Evolutionary conservation across 1,140 invertebrate species (phyloP).

Genomic region (Sarcophaga bullata): DNA sequence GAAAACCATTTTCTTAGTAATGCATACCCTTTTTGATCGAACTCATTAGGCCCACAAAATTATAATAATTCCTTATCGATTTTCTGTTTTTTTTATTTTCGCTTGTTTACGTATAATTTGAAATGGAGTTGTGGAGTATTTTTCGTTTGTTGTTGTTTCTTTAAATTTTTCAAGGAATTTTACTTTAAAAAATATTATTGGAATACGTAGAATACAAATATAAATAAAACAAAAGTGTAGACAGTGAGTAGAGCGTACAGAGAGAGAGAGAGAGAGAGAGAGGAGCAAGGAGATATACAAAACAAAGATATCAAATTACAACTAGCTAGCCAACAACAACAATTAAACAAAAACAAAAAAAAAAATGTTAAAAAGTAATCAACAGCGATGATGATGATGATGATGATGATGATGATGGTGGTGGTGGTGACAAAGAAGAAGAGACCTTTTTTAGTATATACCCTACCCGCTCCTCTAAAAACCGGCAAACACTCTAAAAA

Average conservation of each 20-base stretch:
- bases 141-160: too few species aligned
- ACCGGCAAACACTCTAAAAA: background rate
- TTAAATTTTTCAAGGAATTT: too few species aligned
- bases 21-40: background rate
- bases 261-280: background rate
- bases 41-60: background rate
- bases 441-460: background rate
- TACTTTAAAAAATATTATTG: too few species aligned
- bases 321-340: background rate
- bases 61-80: background rate
- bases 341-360: background rate
- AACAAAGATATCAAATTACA: slow-evolving; percentile 35
- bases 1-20: background rate
- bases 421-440: background rate
- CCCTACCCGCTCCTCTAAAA: background rate
- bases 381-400: background rate
- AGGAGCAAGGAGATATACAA: background rate
- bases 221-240: background rate
- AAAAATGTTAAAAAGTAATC: slow-evolving; percentile 14
- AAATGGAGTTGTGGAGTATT: too few species aligned
- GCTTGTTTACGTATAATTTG: background rate
- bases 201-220: background rate
- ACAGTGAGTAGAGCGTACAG: background rate
- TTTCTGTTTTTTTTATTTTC: background rate
- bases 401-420: background rate